Base-by-base conservation (phyloP, 2,797 vertebrate genomes). In the Loriculus beryllinus region DNA sequence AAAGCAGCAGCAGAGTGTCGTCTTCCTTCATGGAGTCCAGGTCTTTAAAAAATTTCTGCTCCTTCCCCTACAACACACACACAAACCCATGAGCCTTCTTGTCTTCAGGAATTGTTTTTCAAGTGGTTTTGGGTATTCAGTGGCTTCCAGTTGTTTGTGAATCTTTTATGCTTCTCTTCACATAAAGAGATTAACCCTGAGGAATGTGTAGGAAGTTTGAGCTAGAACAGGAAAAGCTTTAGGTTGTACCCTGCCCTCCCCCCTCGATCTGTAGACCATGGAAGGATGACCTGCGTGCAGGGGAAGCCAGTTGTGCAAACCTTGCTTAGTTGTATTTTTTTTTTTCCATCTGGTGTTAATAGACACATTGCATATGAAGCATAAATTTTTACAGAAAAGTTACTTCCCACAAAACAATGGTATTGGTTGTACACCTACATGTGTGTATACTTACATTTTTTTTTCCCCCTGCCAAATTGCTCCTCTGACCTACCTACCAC, bases 211-310 rank as follows among this genome's bases (percentile, higher is more conserved):
- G 10, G 67, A 48, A 31, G 13, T 20, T 56, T 82, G 72, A 78
- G 68, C n/a, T 51, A 23, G 40, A 71, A 51, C 37, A 39, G 59
- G n/a, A 62, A 35, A 45, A 56, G 21, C n/a, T 35, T 42, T 59
- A 31, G 62, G 26, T 68, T 33, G 3, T 35, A 29, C 43, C 47
- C 56, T 74, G 25, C 28, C 23, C 11, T 64, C 23, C 6, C 2
- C 1, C 6, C 7, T 45, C 3, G 2, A 17, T 45, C 37, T 62
- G 8, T 18, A 68, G 60, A 18, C 21, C 31, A 6, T 9, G 23
- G 31, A 9, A 6, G 12, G 10, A 9, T 16, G 52, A 22, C 35
- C 20, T 21, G 21, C 0, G 0, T 28, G 51, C 31, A 7, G 18
- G 54, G 54, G 51, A 51, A 57, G 25, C 4, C 22, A 19, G 14